These are phyloP conservation scores for Paragorgia papillata DNA, from an alignment of 92 coral and sea anemone species.

Conservation along the genomic window DNA sequence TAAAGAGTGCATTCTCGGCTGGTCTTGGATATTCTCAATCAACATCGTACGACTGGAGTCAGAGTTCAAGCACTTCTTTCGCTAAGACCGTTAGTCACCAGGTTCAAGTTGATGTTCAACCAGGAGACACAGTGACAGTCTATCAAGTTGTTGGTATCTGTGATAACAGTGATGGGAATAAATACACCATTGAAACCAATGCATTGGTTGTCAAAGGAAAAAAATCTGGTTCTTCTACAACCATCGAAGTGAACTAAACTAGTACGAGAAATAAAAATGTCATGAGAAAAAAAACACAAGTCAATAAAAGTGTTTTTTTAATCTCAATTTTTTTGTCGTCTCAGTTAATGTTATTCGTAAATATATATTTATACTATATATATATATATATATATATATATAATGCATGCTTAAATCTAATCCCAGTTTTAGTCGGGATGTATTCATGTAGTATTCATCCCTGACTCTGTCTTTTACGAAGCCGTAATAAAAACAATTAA, in stretches of 20 bases:
- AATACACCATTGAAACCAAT: constrained; percentile 52
- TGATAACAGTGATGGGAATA: constrained; percentile 52
- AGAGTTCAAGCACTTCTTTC: constrained; percentile 46
- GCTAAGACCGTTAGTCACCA: constrained; percentile 44
- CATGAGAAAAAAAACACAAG: too few relatives aligned
- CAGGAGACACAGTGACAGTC: constrained; percentile 48
- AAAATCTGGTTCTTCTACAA: neutral
- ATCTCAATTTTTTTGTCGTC: too few relatives aligned
- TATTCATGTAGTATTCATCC: neutral
- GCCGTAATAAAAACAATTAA: neutral
- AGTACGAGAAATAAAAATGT: neutral
- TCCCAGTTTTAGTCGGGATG: neutral
- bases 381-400: too few relatives aligned
- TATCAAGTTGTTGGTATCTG: constrained; percentile 51
- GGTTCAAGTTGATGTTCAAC: constrained; percentile 45
- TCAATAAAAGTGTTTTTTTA: too few relatives aligned
- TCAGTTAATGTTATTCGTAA: too few relatives aligned
- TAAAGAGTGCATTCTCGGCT: constrained; percentile 46
- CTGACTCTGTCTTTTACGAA: too few relatives aligned
- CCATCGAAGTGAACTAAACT: constrained; percentile 17
- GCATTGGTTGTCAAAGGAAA: constrained; percentile 44
- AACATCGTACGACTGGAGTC: constrained; percentile 49
- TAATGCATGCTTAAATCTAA: neutral
- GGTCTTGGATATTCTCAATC: constrained; percentile 51
- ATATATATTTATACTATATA: too few relatives aligned